Base-by-base conservation (phyloP, 1,140 invertebrate species). In the Latrodectus geometricus region DNA sequence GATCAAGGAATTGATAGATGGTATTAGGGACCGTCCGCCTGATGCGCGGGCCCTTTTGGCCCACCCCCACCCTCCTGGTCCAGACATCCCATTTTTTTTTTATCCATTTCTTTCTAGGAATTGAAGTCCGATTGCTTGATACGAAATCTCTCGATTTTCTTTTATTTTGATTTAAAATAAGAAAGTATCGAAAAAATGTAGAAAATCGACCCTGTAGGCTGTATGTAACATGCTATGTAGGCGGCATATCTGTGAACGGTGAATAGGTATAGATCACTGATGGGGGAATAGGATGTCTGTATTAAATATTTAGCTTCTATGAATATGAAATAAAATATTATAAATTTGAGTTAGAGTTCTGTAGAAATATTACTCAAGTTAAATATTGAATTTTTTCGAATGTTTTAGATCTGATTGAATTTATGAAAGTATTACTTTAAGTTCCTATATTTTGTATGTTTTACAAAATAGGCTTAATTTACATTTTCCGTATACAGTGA, bases 1-100 rank as follows among this genome's bases (percentile, higher is more conserved):
- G 78, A 81, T 81, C 80, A 73, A 83, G 70, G 80, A 74, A 83
- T 73, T 74, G 80, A 83, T 83, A 83, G 80, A 83, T 74, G 56
- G 80, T 81, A 72, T 81, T 81, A 81, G 79, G 79, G 79, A 72
- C 79, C 79, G 79, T 81, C 56, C 82, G 20, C 56, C 54, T 73
- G 17, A 23, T 76, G 49, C 74, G 21, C 21, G 49, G 49, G 50
- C 74, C 74, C 50, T 56, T 76, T 52, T 21, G 21, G 12, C 23
- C 23, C 8, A 35, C 70, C 15, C 35, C 48, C 70, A 48, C 17
- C 54, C 54, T 14, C 54, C 54, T 14, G 17, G 54, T 61, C 54
- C 54, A 61, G 35, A 35, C 35, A 3, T 35, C 5, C 35, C 5
- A 3, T 35, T 61, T 61, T 8, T 61, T 61, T 61, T 61, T 61